Percentiles rank a stretch among this genome's conserved stretches.
phyloP scores from a whole-genome alignment of 2,888 invertebrate species.

The Coenonympha arcania region DNA sequence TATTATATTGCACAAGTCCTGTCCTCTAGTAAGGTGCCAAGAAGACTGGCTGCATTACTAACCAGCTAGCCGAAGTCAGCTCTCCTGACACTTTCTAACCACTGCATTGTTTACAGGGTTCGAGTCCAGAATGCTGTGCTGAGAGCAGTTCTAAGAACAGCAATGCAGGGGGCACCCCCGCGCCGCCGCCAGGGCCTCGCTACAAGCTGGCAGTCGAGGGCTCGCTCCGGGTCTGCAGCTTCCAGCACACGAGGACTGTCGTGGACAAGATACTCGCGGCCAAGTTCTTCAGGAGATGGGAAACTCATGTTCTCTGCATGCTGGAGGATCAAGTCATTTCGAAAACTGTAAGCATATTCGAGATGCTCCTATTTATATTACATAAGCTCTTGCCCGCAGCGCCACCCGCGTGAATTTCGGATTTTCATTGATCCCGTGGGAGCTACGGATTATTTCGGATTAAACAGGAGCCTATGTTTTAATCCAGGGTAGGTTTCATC shows the following conservation, averaged over 20 bases:
- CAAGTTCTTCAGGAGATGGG: constrained; percentile 84
- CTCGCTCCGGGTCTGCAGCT: constrained; percentile 81
- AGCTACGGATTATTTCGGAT: no score
- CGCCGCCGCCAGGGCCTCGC: constrained; percentile 72
- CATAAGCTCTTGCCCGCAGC: no score
- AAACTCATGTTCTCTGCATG: constrained; percentile 81
- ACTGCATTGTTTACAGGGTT: constrained; percentile 52
- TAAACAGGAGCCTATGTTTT: no score
- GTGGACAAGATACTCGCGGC: constrained; percentile 85
- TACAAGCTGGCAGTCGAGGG: constrained; percentile 82
- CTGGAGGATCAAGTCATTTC: constrained; percentile 80
- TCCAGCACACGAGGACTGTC: constrained; percentile 84
- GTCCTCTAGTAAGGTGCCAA: no score
- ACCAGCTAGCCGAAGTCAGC: no score
- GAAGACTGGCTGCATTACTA: no score
- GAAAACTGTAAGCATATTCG: constrained; percentile 80
- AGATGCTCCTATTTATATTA: no score
- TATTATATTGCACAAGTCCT: no score
- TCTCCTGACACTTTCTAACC: background rate
- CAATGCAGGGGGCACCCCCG: constrained; percentile 48
- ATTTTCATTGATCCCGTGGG: no score
- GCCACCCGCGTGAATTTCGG: no score
- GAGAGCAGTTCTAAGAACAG: constrained; percentile 61
- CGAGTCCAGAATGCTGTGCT: constrained; percentile 70
- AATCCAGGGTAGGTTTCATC: no score